These are phyloP conservation scores for Nematostella vectensis DNA, from an alignment of 92 coral and sea anemone species.

Conservation along the genomic window DNA sequence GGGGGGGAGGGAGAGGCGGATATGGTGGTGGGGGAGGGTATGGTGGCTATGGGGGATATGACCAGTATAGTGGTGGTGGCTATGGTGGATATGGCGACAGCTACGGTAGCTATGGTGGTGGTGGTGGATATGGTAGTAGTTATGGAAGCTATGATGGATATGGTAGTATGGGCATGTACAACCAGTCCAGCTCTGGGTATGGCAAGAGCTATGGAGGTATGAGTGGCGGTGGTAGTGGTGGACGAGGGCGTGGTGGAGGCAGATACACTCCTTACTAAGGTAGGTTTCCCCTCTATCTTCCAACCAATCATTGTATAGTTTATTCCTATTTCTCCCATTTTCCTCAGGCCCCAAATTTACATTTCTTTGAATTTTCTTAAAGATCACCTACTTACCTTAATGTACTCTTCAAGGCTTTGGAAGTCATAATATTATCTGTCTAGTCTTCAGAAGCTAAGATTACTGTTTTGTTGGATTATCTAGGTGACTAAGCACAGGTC, in stretches of 20 bases:
- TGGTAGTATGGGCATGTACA: conserved; percentile 5
- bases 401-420: too few relatives aligned
- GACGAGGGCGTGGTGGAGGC: conserved; percentile 14
- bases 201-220: background rate
- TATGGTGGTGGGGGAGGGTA: conserved; percentile 20
- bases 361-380: too few relatives aligned
- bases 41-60: conserved; percentile 11
- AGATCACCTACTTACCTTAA: too few relatives aligned
- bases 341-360: background rate
- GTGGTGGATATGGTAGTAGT: conserved; percentile 13
- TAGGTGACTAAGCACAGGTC: conserved; percentile 50
- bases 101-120: background rate
- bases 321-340: too few relatives aligned
- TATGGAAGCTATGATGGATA: background rate
- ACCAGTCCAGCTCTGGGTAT: conserved; percentile 15
- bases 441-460: conserved; percentile 18
- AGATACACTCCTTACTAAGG: conserved; percentile 29
- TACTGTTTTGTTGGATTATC: conserved; percentile 34
- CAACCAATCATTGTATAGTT: too few relatives aligned
- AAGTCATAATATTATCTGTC: background rate
- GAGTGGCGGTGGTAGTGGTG: conserved; percentile 17
- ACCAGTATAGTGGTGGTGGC: conserved; percentile 4
- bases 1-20: conserved; percentile 25
- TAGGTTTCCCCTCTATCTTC: too few relatives aligned
- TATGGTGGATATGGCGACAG: conserved; percentile 16